A percentile compares a stretch with the other conserved stretches of the same genome.
These are phyloP conservation scores for Megalurothrips usitatus DNA, from an alignment of 2,888 invertebrate genomes.

Conservation along the genomic window DNA sequence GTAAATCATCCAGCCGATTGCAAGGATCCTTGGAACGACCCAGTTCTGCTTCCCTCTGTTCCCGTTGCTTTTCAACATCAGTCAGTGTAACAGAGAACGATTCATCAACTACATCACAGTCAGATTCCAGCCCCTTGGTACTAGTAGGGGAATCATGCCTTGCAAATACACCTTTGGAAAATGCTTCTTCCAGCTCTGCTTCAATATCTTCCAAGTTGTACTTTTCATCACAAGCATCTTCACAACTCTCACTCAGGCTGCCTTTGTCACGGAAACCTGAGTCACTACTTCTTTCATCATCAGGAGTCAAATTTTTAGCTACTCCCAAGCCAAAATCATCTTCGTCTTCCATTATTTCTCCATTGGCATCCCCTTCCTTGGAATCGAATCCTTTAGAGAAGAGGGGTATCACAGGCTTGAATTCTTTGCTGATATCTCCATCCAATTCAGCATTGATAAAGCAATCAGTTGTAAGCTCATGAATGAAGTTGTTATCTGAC, in stretches of 20 bases:
- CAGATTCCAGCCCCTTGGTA: background rate
- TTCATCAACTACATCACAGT: background rate
- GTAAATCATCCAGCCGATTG: conserved; percentile 14
- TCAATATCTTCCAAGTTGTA: conserved; percentile 43
- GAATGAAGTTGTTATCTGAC: background rate
- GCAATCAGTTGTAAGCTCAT: background rate
- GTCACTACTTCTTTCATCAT: conserved; percentile 51
- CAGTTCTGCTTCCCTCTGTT: conserved; percentile 15
- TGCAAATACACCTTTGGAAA: conserved; percentile 34
- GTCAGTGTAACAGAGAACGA: background rate
- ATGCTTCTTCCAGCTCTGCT: conserved; percentile 40
- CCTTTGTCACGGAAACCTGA: conserved; percentile 51
- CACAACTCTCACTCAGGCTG: conserved; percentile 43
- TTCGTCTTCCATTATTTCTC: conserved; percentile 43
- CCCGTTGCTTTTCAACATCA: conserved; percentile 31
- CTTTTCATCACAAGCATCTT: conserved; percentile 42
- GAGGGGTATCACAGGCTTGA: background rate
- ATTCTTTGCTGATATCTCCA: background rate
- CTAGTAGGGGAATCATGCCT: background rate
- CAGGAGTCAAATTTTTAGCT: conserved; percentile 48
- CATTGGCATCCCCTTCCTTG: background rate
- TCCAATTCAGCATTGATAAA: background rate
- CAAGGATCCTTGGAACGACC: conserved; percentile 9
- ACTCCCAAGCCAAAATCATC: conserved; percentile 39
- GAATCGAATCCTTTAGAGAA: background rate